Percentiles rank a stretch among this genome's conserved stretches.
These are phyloP conservation scores for Hofmannophila pseudospretella DNA, from an alignment of 2,888 invertebrate species.

Conservation along the genomic window DNA sequence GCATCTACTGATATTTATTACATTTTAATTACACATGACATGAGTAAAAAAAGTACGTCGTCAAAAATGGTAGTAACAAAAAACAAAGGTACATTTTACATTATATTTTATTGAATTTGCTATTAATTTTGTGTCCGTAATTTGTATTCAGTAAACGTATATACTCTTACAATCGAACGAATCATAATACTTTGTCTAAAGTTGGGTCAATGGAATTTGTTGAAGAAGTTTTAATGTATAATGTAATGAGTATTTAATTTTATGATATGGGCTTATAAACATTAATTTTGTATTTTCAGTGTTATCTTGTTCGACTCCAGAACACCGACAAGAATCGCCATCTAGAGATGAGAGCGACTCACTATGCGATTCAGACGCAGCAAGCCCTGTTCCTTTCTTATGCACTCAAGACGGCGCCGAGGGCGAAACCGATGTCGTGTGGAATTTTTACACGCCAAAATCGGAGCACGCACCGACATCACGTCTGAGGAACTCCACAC, in stretches of 20 bases:
- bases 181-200: too few species aligned
- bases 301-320: slow-evolving; percentile 62
- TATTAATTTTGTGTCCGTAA: neutral
- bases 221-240: too few species aligned
- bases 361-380: slow-evolving; percentile 57
- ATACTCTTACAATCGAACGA: too few species aligned
- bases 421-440: slow-evolving; percentile 69
- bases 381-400: slow-evolving; percentile 67
- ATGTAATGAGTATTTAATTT: neutral
- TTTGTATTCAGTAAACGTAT: too few species aligned
- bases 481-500: slow-evolving; percentile 53
- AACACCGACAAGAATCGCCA: slow-evolving; percentile 53
- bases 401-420: slow-evolving; percentile 72
- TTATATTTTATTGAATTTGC: too few species aligned
- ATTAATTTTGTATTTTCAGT: slow-evolving; percentile 42
- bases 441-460: slow-evolving; percentile 74
- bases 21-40: slow-evolving; percentile 35
- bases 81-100: slow-evolving; percentile 35
- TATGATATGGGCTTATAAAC: too few species aligned
- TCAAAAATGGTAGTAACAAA: slow-evolving; percentile 55
- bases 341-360: slow-evolving; percentile 67
- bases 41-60: slow-evolving; percentile 34
- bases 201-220: too few species aligned
- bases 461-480: slow-evolving; percentile 40
- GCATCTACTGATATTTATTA: too few species aligned